Conservation (phyloP, 2,797 vertebrate species). For the Peromyscus eremicus region DNA sequence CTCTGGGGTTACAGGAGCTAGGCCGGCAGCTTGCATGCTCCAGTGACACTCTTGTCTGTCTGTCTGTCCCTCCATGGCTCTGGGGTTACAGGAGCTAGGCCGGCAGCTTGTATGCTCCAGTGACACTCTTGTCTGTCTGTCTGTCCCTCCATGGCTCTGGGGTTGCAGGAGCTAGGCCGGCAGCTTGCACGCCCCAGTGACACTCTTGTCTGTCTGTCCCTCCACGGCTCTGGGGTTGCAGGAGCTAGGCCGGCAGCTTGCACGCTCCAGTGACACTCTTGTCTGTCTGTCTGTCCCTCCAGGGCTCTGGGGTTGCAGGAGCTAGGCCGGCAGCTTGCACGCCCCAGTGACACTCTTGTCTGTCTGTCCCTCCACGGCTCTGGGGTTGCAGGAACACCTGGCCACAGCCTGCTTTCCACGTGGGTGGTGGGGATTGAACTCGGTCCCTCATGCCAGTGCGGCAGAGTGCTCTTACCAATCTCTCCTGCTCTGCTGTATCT, state of each 20-base stretch:
- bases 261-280: background rate
- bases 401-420: background rate
- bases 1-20: no score
- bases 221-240: no score
- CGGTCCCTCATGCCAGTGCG: background rate
- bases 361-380: no score
- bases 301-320: no score
- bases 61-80: no score
- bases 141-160: background rate
- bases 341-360: background rate
- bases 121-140: background rate
- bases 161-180: background rate
- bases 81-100: background rate
- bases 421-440: background rate
- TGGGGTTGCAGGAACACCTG: background rate
- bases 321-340: no score
- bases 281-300: background rate
- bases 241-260: background rate
- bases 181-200: no score
- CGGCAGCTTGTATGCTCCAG: background rate
- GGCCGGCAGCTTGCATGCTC: background rate
- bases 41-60: no score
- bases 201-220: no score
- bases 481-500: background rate
- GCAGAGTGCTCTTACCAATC: background rate